Evolutionary conservation across 2,888 invertebrate genomes (phyloP).

Genomic region (Andrena flavipes): DNA sequence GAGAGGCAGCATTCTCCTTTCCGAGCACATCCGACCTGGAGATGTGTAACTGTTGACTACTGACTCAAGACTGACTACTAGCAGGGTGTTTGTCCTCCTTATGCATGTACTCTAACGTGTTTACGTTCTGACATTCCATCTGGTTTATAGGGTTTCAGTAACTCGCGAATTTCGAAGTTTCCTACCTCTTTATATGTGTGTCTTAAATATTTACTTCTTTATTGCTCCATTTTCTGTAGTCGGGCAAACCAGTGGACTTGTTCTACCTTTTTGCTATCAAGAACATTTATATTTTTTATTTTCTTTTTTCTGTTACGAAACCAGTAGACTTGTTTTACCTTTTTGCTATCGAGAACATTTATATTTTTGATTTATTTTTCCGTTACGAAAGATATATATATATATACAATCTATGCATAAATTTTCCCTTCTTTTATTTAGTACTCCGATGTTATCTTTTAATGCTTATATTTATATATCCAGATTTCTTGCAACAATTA

Average conservation of each 20-base stretch:
- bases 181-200: not conserved
- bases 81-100: conserved; percentile 31
- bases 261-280: too few species aligned
- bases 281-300: not conserved
- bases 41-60: conserved; percentile 26
- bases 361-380: too few species aligned
- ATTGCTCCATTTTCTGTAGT: not conserved
- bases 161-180: not conserved
- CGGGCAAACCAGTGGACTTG: too few species aligned
- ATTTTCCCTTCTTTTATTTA: too few species aligned
- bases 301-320: not conserved
- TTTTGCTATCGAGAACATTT: too few species aligned
- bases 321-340: too few species aligned
- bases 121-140: conserved; percentile 27
- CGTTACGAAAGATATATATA: too few species aligned
- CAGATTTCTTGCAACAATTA: too few species aligned
- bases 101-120: conserved; percentile 26
- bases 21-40: conserved; percentile 14
- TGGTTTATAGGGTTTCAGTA: conserved; percentile 7
- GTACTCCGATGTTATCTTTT: too few species aligned
- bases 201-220: not conserved
- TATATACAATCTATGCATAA: too few species aligned
- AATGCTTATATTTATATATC: too few species aligned
- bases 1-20: conserved; percentile 7
- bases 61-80: conserved; percentile 18